These are phyloP conservation scores for Zosterops hypoxanthus DNA, from an alignment of 2,113 vertebrate genomes.

Conservation along the genomic window DNA sequence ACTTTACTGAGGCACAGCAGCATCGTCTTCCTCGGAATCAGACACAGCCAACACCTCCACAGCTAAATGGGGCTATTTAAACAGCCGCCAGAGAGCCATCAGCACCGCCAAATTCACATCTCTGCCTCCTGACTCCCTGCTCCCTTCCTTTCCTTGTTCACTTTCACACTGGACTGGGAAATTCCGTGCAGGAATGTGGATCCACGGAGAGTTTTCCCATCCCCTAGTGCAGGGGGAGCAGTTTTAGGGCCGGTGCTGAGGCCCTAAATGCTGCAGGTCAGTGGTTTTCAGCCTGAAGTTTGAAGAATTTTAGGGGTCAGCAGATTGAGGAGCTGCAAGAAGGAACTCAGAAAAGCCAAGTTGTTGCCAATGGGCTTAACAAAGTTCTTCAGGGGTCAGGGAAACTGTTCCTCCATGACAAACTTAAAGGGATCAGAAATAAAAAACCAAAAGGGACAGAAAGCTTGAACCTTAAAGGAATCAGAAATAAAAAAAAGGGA, in stretches of 20 bases:
- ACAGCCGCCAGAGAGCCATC: not conserved
- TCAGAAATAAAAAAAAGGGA: too few species aligned
- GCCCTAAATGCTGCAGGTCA: not conserved
- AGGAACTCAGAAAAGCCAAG: not conserved
- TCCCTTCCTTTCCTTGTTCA: not conserved
- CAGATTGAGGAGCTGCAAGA: not conserved
- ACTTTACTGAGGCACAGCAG: not conserved
- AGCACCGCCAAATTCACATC: not conserved
- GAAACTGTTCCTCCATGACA: not conserved
- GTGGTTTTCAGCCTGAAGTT: not conserved
- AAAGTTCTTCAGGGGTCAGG: not conserved
- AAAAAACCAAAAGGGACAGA: not conserved
- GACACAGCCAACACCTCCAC: not conserved
- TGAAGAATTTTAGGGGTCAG: not conserved
- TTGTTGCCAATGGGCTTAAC: not conserved
- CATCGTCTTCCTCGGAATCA: not conserved
- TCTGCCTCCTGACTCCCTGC: not conserved
- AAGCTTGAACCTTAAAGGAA: not conserved
- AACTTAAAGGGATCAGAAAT: not conserved
- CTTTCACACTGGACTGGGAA: not conserved
- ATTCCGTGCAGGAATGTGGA: not conserved
- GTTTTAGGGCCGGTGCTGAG: not conserved
- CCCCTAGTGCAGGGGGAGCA: not conserved
- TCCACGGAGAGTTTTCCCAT: not conserved
- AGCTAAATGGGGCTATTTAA: not conserved